Conservation (phyloP, 2,888 invertebrate genomes). For the Drosophila incognita region DNA sequence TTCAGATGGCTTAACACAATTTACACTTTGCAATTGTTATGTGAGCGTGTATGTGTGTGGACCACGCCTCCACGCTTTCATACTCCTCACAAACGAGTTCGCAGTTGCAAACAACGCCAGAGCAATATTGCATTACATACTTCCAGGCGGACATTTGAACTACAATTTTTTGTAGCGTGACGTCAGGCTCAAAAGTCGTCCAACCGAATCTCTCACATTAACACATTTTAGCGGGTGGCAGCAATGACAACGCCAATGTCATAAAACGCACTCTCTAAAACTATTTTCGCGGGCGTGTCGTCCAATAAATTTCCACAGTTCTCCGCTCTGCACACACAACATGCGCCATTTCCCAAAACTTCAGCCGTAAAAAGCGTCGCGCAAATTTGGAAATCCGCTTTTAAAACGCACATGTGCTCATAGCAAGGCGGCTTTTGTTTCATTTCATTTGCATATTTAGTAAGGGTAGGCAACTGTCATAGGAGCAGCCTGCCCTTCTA, state of each 20-base stretch:
- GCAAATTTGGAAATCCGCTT: constrained; percentile 72
- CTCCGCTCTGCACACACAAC: background rate
- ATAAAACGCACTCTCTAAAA: constrained; percentile 75
- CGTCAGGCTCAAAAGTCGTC: constrained; percentile 39
- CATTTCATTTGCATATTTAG: constrained; percentile 72
- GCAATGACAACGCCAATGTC: constrained; percentile 23
- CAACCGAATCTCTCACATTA: constrained; percentile 72
- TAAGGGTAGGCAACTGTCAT: constrained; percentile 16
- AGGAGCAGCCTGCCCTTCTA: constrained; percentile 1
- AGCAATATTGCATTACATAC: constrained; percentile 45
- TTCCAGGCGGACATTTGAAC: constrained; percentile 50
- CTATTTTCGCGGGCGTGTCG: constrained; percentile 74
- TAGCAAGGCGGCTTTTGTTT: constrained; percentile 52
- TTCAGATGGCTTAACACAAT: constrained; percentile 80
- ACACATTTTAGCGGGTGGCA: constrained; percentile 59
- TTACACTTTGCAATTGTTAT: constrained; percentile 79
- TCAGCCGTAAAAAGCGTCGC: constrained; percentile 36
- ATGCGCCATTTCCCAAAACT: constrained; percentile 2
- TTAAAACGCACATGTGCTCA: constrained; percentile 59
- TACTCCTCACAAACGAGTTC: constrained; percentile 1
- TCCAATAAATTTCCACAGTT: constrained; percentile 59
- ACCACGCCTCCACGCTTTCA: constrained; percentile 16
- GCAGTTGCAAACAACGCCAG: constrained; percentile 34
- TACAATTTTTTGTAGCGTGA: constrained; percentile 26
- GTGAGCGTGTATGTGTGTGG: constrained; percentile 38